These are phyloP conservation scores for Alfaro cultratus DNA, from an alignment of 2,797 vertebrate species.

Conservation along the genomic window DNA sequence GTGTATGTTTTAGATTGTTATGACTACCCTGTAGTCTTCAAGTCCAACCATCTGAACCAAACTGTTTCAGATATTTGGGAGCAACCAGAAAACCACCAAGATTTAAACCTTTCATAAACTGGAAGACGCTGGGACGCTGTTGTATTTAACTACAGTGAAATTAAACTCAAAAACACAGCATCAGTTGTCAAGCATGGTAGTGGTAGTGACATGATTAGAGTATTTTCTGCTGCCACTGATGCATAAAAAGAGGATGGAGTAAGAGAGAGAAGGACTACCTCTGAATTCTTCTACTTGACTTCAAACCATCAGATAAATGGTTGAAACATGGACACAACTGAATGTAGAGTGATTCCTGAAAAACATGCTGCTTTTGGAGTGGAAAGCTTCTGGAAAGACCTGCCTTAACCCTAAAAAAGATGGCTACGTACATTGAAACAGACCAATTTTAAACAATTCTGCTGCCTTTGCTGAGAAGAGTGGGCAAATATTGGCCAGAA, in stretches of 20 bases:
- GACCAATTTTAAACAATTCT: background rate
- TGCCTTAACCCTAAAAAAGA: background rate
- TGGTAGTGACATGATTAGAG: background rate
- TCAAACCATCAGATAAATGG: background rate
- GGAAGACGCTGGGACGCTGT: background rate
- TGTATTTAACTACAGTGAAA: background rate
- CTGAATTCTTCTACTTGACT: background rate
- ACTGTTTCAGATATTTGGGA: background rate
- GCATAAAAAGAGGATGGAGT: background rate
- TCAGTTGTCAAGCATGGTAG: background rate
- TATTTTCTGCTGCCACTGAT: background rate
- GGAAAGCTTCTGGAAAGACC: background rate
- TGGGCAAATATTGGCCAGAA: background rate
- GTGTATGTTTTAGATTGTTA: background rate
- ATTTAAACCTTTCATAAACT: background rate
- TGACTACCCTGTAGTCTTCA: background rate
- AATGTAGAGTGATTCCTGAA: background rate
- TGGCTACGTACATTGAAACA: background rate
- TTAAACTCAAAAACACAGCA: background rate
- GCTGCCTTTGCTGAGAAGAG: background rate
- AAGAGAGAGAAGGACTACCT: background rate
- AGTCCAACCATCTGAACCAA: background rate
- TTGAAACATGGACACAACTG: background rate
- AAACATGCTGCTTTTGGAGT: background rate
- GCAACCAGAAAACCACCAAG: background rate